phyloP scores from a whole-genome alignment of 2,797 vertebrate species.

The Cheirogaleus major region DNA sequence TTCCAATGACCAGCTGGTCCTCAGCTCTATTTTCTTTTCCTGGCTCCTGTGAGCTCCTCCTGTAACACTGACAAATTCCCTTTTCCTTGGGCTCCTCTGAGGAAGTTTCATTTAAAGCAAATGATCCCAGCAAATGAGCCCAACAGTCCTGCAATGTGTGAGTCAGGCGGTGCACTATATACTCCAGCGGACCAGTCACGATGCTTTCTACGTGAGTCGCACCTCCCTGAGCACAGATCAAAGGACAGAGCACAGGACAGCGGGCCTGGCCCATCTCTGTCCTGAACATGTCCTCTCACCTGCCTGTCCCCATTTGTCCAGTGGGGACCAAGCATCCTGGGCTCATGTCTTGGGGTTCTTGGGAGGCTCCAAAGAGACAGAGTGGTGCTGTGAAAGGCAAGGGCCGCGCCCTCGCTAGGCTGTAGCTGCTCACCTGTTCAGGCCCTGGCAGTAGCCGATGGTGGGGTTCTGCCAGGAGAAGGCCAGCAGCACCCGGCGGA shows the following conservation, averaged over 20 bases:
- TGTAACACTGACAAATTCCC: background rate
- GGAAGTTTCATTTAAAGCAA: background rate
- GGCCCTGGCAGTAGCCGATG: slow-evolving; percentile 95
- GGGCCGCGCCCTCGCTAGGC: background rate
- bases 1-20: background rate
- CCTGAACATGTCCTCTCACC: background rate
- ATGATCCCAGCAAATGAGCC: background rate
- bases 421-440: slow-evolving; percentile 90
- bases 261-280: background rate
- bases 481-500: slow-evolving; percentile 92
- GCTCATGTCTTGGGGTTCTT: background rate
- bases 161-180: background rate
- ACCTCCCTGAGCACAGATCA: background rate
- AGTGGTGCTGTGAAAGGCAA: background rate
- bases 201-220: background rate
- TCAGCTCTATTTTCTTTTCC: background rate
- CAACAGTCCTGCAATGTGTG: no score
- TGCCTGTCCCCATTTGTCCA: background rate
- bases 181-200: accelerated
- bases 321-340: background rate
- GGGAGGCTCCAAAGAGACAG: background rate
- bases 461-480: slow-evolving; percentile 96
- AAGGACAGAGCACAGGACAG: background rate
- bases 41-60: background rate
- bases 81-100: background rate